These are phyloP conservation scores for Parotocinclus haroldoi DNA, from an alignment of 2,797 vertebrate species.

Conservation along the genomic window DNA sequence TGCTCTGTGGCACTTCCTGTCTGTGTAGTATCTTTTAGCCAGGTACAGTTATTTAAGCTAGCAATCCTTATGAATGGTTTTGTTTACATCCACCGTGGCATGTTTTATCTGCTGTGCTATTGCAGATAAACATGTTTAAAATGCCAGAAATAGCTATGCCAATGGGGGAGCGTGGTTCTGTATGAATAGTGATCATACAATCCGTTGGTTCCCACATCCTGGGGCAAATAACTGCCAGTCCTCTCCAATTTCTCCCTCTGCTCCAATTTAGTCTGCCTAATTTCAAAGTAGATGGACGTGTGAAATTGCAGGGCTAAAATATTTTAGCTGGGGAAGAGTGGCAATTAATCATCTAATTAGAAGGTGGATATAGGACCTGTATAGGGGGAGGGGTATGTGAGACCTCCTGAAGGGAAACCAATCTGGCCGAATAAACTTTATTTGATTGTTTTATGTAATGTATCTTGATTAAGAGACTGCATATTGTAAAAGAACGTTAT, in stretches of 20 bases:
- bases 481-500: background rate
- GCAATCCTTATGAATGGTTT: background rate
- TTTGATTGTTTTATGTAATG: background rate
- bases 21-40: slow-evolving; percentile 4
- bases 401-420: slow-evolving; percentile 4
- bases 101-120: slow-evolving; percentile 32
- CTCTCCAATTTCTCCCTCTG: slow-evolving; percentile 28
- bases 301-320: slow-evolving; percentile 48
- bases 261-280: slow-evolving; percentile 55
- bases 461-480: background rate
- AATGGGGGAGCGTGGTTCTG: slow-evolving; percentile 35
- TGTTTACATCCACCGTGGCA: slow-evolving; percentile 25
- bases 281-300: slow-evolving; percentile 59
- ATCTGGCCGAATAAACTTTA: slow-evolving; percentile 15
- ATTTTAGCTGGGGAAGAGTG: slow-evolving; percentile 50
- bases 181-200: slow-evolving; percentile 10
- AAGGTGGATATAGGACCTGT: slow-evolving; percentile 36
- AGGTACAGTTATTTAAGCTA: background rate
- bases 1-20: slow-evolving; percentile 29
- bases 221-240: slow-evolving; percentile 52
- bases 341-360: slow-evolving; percentile 41
- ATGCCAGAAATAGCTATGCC: slow-evolving; percentile 32
- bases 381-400: slow-evolving; percentile 29
- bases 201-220: slow-evolving; percentile 45
- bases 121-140: slow-evolving; percentile 35